Evolutionary conservation across 2,113 vertebrate genomes (phyloP).

Genomic region (Pteruthius melanotis): DNA sequence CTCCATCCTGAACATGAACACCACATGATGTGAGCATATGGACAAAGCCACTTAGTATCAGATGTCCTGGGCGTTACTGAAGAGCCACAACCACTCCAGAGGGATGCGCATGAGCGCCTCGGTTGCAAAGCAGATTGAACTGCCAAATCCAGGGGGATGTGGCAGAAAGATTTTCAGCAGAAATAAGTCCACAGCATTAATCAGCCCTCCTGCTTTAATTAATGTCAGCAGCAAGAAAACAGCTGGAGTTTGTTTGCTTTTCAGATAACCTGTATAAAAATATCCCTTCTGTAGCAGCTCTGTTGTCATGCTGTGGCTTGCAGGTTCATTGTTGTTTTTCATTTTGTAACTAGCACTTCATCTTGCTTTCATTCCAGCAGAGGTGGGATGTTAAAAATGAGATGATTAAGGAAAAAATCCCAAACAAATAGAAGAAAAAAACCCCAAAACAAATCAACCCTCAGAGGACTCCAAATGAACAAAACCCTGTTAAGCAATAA

Average conservation of each 20-base stretch:
- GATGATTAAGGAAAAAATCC: neutral
- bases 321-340: neutral
- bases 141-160: neutral
- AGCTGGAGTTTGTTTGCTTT: conserved; percentile 28
- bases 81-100: neutral
- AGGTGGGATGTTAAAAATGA: neutral
- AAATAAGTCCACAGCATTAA: neutral
- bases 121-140: neutral
- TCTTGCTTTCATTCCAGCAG: neutral
- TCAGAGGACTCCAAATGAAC: neutral
- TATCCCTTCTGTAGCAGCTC: neutral
- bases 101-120: fast-evolving
- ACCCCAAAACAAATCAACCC: neutral
- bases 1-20: neutral
- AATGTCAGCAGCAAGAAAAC: neutral
- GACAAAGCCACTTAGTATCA: neutral
- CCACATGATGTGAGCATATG: neutral
- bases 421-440: neutral
- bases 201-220: neutral
- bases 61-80: neutral
- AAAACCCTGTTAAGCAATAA: neutral
- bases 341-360: neutral
- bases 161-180: neutral
- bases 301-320: neutral
- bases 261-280: neutral